A percentile compares a stretch with the other conserved stretches of the same genome.
Evolutionary conservation across 2,888 invertebrate species (phyloP).

Genomic region (Hyles lineata): DNA sequence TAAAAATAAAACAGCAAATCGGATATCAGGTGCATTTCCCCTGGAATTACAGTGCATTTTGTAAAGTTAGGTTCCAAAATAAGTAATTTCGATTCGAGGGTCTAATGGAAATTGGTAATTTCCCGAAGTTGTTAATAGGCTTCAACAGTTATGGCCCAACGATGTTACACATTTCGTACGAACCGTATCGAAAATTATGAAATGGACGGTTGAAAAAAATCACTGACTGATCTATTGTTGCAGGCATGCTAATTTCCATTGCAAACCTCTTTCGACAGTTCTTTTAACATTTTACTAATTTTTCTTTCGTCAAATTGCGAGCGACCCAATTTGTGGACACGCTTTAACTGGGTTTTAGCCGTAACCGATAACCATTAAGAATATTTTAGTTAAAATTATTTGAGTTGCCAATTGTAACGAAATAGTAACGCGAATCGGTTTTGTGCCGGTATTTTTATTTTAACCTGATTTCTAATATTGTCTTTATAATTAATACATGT

Average conservation of each 20-base stretch:
- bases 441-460: not conserved
- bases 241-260: constrained; percentile 73
- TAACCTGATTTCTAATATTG: not conserved
- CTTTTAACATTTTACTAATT: constrained; percentile 27
- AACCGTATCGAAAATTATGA: constrained; percentile 74
- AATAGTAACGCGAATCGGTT: constrained; percentile 4
- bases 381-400: constrained; percentile 29
- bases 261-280: constrained; percentile 58
- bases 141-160: constrained; percentile 70
- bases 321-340: constrained; percentile 23
- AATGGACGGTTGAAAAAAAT: constrained; percentile 67
- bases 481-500: not conserved
- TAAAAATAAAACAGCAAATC: not conserved
- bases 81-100: not conserved
- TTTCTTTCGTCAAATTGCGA: constrained; percentile 24
- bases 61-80: no score
- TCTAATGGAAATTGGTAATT: constrained; percentile 47
- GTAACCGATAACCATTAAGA: constrained; percentile 5
- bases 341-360: constrained; percentile 10
- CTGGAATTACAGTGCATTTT: no score
- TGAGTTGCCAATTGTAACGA: constrained; percentile 3
- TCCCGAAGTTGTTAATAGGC: constrained; percentile 59
- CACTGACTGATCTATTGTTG: constrained; percentile 65
- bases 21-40: not conserved
- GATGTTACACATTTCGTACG: constrained; percentile 76